Base-by-base conservation (phyloP, 1,140 invertebrate species). In the Asbolus verrucosus region DNA sequence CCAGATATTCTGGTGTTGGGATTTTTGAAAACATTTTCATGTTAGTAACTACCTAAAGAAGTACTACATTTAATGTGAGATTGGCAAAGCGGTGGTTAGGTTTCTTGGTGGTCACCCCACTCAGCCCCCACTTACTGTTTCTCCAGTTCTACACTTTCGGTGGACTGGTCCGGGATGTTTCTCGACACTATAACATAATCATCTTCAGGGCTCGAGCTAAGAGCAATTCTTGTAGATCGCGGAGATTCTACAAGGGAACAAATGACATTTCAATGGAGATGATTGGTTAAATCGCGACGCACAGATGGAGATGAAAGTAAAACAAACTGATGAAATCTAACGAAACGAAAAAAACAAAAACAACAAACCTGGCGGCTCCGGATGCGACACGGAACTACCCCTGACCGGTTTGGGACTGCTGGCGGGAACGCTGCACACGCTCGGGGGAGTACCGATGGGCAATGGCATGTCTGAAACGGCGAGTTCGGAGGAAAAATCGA, bases 121-220 rank as follows among this genome's bases (percentile, higher is more conserved):
- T 3, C n/a, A 36, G 5, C 6, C 2, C 33, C 33, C 11, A 74
- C 73, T 70, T 65, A 73, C 67, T 72, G 66, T 69, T 70, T 76
- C 13, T 77, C 75, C 38, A 71, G 74, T 31, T 74, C 74, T 18
- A 74, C 31, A 76, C 84, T 83, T 61, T 84, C 84, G 72, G 82
- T 82, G 2, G 82, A 84, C 11, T 80, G 79, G 50, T 82, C 80
- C 19, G 83, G 89, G 88, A 72, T 90, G 81, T 82, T 91, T 89
- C 67, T 88, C 39, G 93, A 91, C 65, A 96, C 92, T 77, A 95
- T 84, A 70, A 95, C 94, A 85, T 94, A 96, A 82, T 94, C 93
- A 85, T 94, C 93, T 75, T 93, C 91, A 63, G 89, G 88, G 76
- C 91, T 92, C 11, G 78, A 80, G 70, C 80, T 81, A 38, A 80